Evolutionary conservation across 2,888 invertebrate species (phyloP), one percentile per base, ranked within the genome.

Genomic region (Odontothrips loti): DNA sequence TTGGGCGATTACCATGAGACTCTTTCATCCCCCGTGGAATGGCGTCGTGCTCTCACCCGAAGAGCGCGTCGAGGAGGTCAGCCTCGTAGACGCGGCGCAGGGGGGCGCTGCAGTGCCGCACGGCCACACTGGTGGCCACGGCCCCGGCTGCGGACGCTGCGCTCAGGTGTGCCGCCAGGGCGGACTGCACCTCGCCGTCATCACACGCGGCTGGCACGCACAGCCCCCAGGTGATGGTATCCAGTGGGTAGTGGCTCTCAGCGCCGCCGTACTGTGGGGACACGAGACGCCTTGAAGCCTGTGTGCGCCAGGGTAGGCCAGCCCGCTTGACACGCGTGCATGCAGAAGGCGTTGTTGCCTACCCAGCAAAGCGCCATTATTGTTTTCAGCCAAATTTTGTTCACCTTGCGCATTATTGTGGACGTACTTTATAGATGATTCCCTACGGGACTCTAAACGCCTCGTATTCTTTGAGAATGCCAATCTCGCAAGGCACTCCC

Each of bases 161-260:
- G 29, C 58, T 68, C 17, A 82, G 79, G 43, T 81, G 79, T 58
- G 79, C 79, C 29, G 47, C 79, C 20, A 80, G 15, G 27, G 81
- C 80, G 27, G 81, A 43, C 47, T 81, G 27, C 47, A 82, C 27
- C 47, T 82, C 82, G n/a, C 79, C 51, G 17, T 34, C 58, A 58
- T 79, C 51, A 78, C 82, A 82, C 4, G 82, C 80, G 17, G 82
- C 79, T 15, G 82, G 82, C 34, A 78, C 68, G 80, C 82, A 82
- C 11, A 82, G 48, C 17, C 81, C 82, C 82, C 81, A 81, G 48
- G 80, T 80, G 51, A 82, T 43, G 20, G 79, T 80, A 78, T 82
- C 81, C 20, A 81, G 80, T 4, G 80, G 82, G n/a, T 80, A 79
- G 23, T 80, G 81, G 23, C 63, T 51, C 1, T 80, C 81, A 47